Evolutionary conservation across 2,888 invertebrate genomes (phyloP), one percentile per base, ranked within the genome.

Genomic region (Dendrolimus houi): DNA sequence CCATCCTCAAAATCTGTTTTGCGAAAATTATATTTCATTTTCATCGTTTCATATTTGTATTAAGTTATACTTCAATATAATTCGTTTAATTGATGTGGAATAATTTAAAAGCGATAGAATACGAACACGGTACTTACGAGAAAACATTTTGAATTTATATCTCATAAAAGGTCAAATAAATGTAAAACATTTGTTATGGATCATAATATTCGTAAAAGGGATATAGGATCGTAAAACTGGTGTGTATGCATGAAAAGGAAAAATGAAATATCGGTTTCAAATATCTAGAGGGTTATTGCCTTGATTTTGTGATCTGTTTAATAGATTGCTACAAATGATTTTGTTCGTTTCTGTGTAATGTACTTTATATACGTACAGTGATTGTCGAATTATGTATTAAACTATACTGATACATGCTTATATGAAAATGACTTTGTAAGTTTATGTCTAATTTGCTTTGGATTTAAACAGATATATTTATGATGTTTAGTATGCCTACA

Each of bases 21-120:
- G 53, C 52, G 55, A 8, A 58, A 56, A 65, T 57, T 59, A 52
- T 29, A 57, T 60, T 60, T 58, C 54, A 47, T 47, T 47, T 8
- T 8, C 2, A 47, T 47, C 9, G 3, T 0, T 47, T 47, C 47
- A 9, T 10, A 29, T 29, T 29, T 29, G 29, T 29, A 29, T 29
- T n/a, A n/a, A n/a, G n/a, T n/a, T 29, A 29, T 29, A 29, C 29
- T 29, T 29, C 29, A 29, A 12, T 47, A 47, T 47, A 12, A 47
- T 47, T 8, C 12, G 7, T 47, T 47, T 47, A 47, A 47, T 47
- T 47, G 2, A 47, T 47, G 47, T 10, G 47, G 47, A 10, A 3
- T 10, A 6, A 47, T 47, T 47, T 47, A 47, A 47, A 10, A 12
- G 47, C 47, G 9, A 12, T 47, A 10, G 12, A 47, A 47, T 47